Conservation (phyloP, 2,797 vertebrate species). For the Onychomys torridus region DNA sequence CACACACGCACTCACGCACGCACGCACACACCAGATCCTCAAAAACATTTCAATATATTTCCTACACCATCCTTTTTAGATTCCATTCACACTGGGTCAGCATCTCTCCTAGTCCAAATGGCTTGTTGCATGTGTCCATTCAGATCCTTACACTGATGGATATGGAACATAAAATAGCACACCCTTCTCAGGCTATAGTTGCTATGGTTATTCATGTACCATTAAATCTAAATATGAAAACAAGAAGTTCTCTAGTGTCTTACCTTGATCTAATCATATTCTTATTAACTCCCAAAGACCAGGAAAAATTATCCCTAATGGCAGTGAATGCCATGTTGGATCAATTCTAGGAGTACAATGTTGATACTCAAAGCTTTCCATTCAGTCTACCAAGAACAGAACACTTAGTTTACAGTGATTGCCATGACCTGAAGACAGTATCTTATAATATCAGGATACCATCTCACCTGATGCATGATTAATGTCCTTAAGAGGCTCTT, state of each 20-base stretch:
- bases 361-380: not conserved
- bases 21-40: not conserved
- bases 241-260: not conserved
- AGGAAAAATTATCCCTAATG: not conserved
- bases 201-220: not conserved
- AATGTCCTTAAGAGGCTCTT: not conserved
- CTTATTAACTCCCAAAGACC: not conserved
- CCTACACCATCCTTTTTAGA: not conserved
- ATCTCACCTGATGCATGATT: not conserved
- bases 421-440: not conserved
- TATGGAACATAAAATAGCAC: not conserved
- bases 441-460: not conserved
- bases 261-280: not conserved
- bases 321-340: not conserved
- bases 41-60: not conserved
- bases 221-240: not conserved
- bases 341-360: not conserved
- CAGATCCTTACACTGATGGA: not conserved
- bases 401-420: not conserved
- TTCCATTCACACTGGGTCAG: not conserved
- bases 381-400: not conserved
- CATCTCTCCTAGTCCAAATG: not conserved
- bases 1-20: not conserved
- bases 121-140: not conserved
- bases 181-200: not conserved